These are phyloP conservation scores for Acanthochromis polyacanthus DNA, from an alignment of 2,113 vertebrate genomes.

Conservation along the genomic window DNA sequence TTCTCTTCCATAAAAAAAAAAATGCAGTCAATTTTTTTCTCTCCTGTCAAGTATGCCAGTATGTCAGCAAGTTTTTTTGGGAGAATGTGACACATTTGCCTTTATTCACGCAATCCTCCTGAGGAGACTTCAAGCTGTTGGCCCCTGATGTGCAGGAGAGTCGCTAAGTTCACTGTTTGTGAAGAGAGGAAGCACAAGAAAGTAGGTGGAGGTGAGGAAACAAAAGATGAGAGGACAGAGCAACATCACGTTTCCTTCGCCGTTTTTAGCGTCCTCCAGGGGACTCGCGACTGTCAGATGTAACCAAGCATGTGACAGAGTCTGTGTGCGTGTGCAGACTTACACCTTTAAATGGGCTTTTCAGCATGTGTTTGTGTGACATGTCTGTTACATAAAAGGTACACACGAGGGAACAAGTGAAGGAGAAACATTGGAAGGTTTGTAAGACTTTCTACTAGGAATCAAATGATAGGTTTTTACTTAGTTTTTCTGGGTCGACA, in stretches of 20 bases:
- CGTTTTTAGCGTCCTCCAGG: neutral
- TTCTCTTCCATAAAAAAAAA: neutral
- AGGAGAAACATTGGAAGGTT: neutral
- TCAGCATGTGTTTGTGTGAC: neutral
- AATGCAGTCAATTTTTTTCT: neutral
- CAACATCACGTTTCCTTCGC: constrained; percentile 23
- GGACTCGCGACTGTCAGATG: constrained; percentile 22
- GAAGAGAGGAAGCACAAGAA: constrained; percentile 8
- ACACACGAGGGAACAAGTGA: neutral
- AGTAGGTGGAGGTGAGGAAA: constrained; percentile 19
- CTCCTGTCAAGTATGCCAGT: constrained; percentile 20
- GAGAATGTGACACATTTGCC: constrained; percentile 40
- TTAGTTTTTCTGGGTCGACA: too few relatives aligned
- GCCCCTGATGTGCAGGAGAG: constrained; percentile 29
- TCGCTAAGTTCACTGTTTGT: neutral
- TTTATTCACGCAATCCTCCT: constrained; percentile 29
- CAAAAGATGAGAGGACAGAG: constrained; percentile 32
- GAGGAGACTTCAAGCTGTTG: constrained; percentile 38
- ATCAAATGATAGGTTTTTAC: too few relatives aligned
- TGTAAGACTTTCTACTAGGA: neutral
- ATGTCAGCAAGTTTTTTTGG: constrained; percentile 29
- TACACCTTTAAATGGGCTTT: neutral
- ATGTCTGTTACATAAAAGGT: constrained; percentile 2
- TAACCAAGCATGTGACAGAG: constrained; percentile 22
- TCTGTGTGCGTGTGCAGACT: neutral